Evolutionary conservation across 37 sponge, comb jelly and placozoan genomes (phyloP), one percentile per base, ranked within the genome.

Genomic region (Eunapius fragilis): DNA sequence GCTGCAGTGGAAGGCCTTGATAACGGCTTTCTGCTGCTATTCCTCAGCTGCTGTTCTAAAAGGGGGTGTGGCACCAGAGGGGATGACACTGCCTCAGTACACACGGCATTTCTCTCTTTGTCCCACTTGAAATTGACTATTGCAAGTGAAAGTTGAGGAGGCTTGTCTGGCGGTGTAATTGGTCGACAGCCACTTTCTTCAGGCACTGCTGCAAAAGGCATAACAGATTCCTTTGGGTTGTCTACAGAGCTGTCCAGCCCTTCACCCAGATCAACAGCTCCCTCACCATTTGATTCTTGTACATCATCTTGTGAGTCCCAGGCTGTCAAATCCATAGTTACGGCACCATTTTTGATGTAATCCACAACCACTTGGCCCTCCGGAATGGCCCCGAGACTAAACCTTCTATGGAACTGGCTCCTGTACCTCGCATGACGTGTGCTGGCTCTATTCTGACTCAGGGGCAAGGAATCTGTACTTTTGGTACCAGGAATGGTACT

Each of bases 331-430:
- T 58, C 58, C 58, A 11, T 58, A 58, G 32, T 23, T 67, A 28
- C 80, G 3, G n/a, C 37, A 68, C 32, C 58, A 26, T 85, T 76
- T 4, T 85, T 58, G 23, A 23, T 71, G 58, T 93, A 93, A 32
- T 78, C 33, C 14, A 58, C 78, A 17, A 89, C 90, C 19, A 93
- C 87, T 81, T 78, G 58, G 6, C 93, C 93, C 76, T 93, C 93
- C 2, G 93, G 93, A 12, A 93, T 93, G 10, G 90, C 48, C 0
- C 93, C 93, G 25, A 93, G 81, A 41, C 93, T 93, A 36, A 93
- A 73, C 30, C 93, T 74, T 77, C 93, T 37, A 36, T 86, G 82
- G 10, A 76, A 80, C 78, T 81, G 58, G 58, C 58, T 58, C 17
- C 58, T 58, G 22, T 58, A 58, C 58, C 77, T 58, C 19, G 58